Evolutionary conservation across 1,140 invertebrate genomes (phyloP).

Genomic region (Magallana angulata): DNA sequence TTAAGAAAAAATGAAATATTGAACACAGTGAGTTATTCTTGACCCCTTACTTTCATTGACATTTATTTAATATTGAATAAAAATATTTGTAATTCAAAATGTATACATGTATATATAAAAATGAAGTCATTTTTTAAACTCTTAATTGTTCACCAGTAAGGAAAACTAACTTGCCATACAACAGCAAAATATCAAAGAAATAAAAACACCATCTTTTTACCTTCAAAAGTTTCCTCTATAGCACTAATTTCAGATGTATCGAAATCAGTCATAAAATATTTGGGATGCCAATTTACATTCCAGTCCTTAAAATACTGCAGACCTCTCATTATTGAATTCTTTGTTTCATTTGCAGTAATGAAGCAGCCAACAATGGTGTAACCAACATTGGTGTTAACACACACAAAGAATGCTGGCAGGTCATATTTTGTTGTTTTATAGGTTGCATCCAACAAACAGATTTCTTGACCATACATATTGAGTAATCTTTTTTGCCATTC

Average conservation of each 20-base stretch:
- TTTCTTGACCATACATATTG: constrained; percentile 41
- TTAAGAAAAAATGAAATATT: constrained; percentile 18
- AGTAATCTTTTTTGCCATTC: constrained; percentile 39
- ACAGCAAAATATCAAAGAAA: not conserved
- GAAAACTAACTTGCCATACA: not conserved
- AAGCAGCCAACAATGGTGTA: constrained; percentile 29
- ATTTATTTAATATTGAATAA: not conserved
- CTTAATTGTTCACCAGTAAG: not conserved
- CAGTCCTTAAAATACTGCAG: not conserved
- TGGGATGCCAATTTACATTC: constrained; percentile 32
- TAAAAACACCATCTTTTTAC: not conserved
- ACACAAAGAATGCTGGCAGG: constrained; percentile 43
- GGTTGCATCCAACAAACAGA: constrained; percentile 42
- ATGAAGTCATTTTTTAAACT: constrained; percentile 6
- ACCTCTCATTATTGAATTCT: not conserved
- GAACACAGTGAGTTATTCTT: not conserved
- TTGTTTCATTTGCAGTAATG: not conserved
- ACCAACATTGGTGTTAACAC: constrained; percentile 47
- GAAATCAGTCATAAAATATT: constrained; percentile 37
- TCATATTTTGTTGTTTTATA: constrained; percentile 40
- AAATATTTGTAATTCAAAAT: not conserved
- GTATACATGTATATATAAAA: not conserved
- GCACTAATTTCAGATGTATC: constrained; percentile 14
- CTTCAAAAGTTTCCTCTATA: constrained; percentile 13
- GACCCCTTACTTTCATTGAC: not conserved